Percentiles rank a stretch among this genome's conserved stretches.
phyloP scores from a whole-genome alignment of 2,888 invertebrate genomes.

The Ceraclea dissimilis region DNA sequence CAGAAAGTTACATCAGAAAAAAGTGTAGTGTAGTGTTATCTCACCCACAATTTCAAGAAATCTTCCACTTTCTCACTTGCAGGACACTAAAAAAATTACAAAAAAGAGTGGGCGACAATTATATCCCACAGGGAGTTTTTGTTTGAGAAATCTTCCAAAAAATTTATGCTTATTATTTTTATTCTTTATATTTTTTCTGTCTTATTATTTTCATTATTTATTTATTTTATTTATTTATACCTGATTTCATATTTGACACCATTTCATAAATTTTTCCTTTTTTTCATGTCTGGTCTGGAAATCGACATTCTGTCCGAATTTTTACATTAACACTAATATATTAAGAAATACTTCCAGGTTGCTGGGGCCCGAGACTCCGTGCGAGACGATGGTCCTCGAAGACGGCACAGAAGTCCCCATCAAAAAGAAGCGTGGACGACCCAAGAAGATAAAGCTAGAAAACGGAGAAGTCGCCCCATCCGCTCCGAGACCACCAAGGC shows the following conservation, averaged over 20 bases:
- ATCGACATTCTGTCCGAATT: neutral
- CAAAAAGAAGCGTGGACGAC: constrained; percentile 85
- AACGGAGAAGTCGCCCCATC: constrained; percentile 59
- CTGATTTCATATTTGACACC: neutral
- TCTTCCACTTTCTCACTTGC: too few relatives aligned
- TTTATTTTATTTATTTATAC: too few relatives aligned
- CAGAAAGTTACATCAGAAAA: too few relatives aligned
- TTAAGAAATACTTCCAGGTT: constrained; percentile 38
- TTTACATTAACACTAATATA: neutral
- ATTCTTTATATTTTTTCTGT: too few relatives aligned
- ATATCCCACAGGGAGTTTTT: too few relatives aligned
- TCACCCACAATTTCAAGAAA: too few relatives aligned
- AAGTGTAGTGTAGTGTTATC: too few relatives aligned
- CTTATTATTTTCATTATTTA: too few relatives aligned
- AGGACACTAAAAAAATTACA: too few relatives aligned
- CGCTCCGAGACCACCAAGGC: constrained; percentile 43
- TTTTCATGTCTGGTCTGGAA: neutral
- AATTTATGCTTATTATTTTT: too few relatives aligned
- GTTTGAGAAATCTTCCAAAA: too few relatives aligned
- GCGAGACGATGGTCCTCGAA: constrained; percentile 49
- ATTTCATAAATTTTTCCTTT: neutral
- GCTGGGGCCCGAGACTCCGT: constrained; percentile 45
- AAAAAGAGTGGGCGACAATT: too few relatives aligned
- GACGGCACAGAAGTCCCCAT: constrained; percentile 61
- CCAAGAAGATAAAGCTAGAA: constrained; percentile 70